A percentile compares a stretch with the other conserved stretches of the same genome.
Evolutionary conservation across 1,140 invertebrate species (phyloP).

Genomic region (Tyrophagus putrescentiae): DNA sequence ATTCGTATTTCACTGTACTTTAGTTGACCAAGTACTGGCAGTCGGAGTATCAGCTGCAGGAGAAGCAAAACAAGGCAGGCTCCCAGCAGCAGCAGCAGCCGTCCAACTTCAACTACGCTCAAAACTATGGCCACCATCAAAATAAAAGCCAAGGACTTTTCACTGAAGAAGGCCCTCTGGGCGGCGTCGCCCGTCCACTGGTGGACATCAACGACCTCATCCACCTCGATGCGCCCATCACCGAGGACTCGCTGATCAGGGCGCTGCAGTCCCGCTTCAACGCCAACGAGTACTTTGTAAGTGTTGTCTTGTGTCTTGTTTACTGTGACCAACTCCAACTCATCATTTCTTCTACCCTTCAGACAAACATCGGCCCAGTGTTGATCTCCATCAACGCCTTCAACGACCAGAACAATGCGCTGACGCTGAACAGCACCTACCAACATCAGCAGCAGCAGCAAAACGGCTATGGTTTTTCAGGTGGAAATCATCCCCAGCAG

Average conservation of each 20-base stretch:
- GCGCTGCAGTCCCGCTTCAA: constrained; percentile 73
- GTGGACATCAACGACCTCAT: constrained; percentile 64
- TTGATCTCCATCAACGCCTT: constrained; percentile 75
- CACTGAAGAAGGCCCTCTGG: neutral
- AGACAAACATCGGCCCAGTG: constrained; percentile 85
- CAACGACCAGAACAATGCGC: constrained; percentile 63
- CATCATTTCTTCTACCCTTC: constrained; percentile 30
- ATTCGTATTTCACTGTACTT: neutral
- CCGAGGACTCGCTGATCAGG: constrained; percentile 78
- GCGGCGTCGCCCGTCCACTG: neutral
- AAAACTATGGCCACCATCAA: neutral
- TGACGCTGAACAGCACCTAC: constrained; percentile 69
- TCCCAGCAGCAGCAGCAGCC: neutral
- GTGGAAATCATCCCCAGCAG: too few species aligned
- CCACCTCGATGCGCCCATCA: constrained; percentile 73
- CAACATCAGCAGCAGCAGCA: constrained; percentile 40
- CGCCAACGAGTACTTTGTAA: constrained; percentile 70
- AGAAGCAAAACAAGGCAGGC: neutral
- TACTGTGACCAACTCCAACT: neutral
- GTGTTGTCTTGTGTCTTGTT: constrained; percentile 32
- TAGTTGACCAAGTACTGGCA: constrained; percentile 21
- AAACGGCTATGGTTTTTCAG: too few species aligned
- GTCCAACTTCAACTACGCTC: neutral
- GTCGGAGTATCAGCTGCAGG: constrained; percentile 8
- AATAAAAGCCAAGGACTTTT: neutral